Evolutionary conservation across 1,140 invertebrate genomes (phyloP).

Genomic region (Tetramorium simillimum): DNA sequence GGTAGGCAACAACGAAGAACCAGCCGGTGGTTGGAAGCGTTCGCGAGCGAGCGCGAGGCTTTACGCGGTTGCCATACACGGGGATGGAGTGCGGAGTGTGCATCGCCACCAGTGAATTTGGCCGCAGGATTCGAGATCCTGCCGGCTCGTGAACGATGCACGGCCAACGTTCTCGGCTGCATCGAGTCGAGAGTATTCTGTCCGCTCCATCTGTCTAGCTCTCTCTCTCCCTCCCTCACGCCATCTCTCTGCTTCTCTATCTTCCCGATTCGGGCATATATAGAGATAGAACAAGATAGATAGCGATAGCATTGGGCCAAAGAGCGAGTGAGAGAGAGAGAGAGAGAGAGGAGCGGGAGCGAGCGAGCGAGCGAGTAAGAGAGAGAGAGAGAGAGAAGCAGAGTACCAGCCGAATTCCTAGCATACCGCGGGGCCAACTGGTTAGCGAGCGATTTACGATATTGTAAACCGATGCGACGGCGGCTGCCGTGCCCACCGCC

Average conservation of each 20-base stretch:
- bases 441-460: slow-evolving; percentile 84
- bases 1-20: slow-evolving; percentile 13
- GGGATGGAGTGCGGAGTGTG: slow-evolving; percentile 64
- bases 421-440: slow-evolving; percentile 82
- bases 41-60: slow-evolving; percentile 55
- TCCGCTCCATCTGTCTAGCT: slow-evolving; percentile 46
- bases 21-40: slow-evolving; percentile 30
- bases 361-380: not conserved
- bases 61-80: slow-evolving; percentile 54
- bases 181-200: slow-evolving; percentile 69
- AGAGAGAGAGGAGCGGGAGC: not conserved
- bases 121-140: slow-evolving; percentile 72
- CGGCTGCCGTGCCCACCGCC: slow-evolving; percentile 73
- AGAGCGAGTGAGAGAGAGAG: slow-evolving; percentile 12
- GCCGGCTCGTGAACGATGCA: slow-evolving; percentile 74
- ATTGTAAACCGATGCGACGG: slow-evolving; percentile 83
- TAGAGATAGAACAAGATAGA: slow-evolving; percentile 63
- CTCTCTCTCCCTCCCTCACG: not conserved
- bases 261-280: slow-evolving; percentile 54
- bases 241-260: slow-evolving; percentile 40
- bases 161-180: slow-evolving; percentile 63
- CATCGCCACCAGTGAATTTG: slow-evolving; percentile 66
- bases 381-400: slow-evolving; percentile 28
- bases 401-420: slow-evolving; percentile 79
- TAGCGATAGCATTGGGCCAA: slow-evolving; percentile 41